Conservation (phyloP, 2,797 vertebrate species). For the Helarctos malayanus region DNA sequence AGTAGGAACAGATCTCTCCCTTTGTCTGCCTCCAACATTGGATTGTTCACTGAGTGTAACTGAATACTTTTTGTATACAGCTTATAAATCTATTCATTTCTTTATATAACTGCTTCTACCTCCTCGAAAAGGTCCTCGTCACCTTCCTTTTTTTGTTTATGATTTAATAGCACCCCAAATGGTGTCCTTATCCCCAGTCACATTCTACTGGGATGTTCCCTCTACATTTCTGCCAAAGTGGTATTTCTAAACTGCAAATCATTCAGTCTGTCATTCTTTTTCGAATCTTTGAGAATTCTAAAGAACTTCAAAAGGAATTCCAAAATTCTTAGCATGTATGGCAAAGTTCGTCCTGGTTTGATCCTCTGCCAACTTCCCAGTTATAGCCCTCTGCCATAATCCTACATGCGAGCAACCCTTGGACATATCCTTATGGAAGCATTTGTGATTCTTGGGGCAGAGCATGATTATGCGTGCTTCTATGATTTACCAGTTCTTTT, state of each 20-base stretch:
- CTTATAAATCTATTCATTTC: neutral
- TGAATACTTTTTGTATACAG: neutral
- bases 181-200: neutral
- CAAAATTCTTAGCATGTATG: neutral
- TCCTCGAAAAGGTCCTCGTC: neutral
- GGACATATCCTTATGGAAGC: neutral
- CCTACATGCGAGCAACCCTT: neutral
- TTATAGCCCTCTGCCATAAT: neutral
- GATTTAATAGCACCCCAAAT: neutral
- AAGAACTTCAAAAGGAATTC: neutral
- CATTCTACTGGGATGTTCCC: neutral
- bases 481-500: neutral
- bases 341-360: neutral
- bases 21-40: neutral
- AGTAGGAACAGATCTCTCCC: neutral
- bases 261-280: neutral
- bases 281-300: neutral
- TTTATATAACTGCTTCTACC: neutral
- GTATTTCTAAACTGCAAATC: neutral
- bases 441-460: neutral
- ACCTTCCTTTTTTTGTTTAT: neutral
- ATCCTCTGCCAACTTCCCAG: neutral
- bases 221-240: neutral
- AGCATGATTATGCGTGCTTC: neutral
- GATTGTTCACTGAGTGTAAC: neutral